Conservation (phyloP, 2,888 invertebrate genomes). For the Chrysina gloriosa region DNA sequence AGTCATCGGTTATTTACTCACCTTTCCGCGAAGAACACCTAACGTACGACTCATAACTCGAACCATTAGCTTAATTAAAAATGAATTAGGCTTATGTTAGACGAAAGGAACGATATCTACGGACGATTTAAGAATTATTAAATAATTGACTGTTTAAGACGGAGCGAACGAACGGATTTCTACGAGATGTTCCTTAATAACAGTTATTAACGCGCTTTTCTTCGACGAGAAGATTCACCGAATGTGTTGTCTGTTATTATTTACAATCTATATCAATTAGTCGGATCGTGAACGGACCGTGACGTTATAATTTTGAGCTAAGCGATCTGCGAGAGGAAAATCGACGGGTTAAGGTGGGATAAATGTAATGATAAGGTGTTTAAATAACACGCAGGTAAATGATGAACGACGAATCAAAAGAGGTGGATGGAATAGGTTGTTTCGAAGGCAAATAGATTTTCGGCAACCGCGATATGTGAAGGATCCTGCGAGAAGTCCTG, state of each 20-base stretch:
- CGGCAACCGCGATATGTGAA: too few species aligned
- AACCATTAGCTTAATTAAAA: conserved; percentile 29
- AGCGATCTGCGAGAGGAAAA: background rate
- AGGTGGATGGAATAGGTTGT: too few species aligned
- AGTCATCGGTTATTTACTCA: too few species aligned
- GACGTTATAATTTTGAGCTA: conserved; percentile 8
- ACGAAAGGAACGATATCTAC: conserved; percentile 10
- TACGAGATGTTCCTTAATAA: conserved; percentile 16
- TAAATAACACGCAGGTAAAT: background rate
- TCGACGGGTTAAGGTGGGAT: background rate
- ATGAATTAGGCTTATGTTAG: conserved; percentile 20
- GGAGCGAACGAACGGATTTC: conserved; percentile 10
- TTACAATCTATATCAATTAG: conserved; percentile 41
- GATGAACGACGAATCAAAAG: too few species aligned
- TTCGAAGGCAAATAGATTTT: too few species aligned
- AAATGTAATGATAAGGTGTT: background rate
- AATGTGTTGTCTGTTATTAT: conserved; percentile 24
- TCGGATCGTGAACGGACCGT: background rate
- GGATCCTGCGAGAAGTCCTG: too few species aligned
- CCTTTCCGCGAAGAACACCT: too few species aligned
- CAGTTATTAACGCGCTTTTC: conserved; percentile 1
- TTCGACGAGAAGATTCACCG: background rate
- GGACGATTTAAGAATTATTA: conserved; percentile 33
- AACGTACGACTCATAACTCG: too few species aligned
- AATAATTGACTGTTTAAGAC: conserved; percentile 32